Evolutionary conservation across 2,797 vertebrate genomes (phyloP).

Genomic region (Astyanax mexicanus): DNA sequence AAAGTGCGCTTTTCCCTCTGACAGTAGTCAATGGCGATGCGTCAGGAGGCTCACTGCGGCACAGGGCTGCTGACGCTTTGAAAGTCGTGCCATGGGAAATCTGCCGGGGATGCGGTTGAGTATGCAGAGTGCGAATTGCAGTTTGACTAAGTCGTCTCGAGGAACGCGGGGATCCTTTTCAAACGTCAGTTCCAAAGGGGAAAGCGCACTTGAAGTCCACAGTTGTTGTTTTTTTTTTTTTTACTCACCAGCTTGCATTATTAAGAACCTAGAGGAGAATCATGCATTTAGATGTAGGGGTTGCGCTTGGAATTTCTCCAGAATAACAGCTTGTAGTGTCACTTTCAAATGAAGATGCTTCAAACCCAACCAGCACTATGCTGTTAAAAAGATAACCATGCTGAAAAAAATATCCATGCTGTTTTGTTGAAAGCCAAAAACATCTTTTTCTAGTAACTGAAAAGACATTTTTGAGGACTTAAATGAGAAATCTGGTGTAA

Average conservation of each 20-base stretch:
- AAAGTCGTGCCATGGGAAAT: constrained; percentile 10
- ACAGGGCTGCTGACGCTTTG: constrained; percentile 17
- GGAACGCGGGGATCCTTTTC: constrained; percentile 10
- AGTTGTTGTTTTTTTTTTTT: constrained; percentile 1
- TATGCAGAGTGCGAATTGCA: constrained; percentile 31
- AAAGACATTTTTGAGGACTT: too few species aligned
- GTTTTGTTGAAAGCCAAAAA: too few species aligned
- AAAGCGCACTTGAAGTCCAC: neutral
- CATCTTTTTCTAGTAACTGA: too few species aligned
- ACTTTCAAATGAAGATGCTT: too few species aligned
- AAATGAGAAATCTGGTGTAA: too few species aligned
- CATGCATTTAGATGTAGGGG: neutral
- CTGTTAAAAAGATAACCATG: too few species aligned
- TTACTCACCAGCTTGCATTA: neutral
- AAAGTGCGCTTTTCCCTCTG: constrained; percentile 18
- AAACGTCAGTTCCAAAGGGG: constrained; percentile 6
- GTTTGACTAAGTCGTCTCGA: neutral
- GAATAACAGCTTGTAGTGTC: neutral
- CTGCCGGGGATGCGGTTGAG: neutral
- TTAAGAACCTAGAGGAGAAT: neutral
- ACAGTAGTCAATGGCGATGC: neutral
- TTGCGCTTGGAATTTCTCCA: neutral
- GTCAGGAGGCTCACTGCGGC: constrained; percentile 3
- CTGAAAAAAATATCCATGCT: too few species aligned
- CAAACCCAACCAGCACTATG: too few species aligned